Base-by-base conservation (phyloP, 2,888 invertebrate genomes). In the Parapristionchus giblindavisi region DNA sequence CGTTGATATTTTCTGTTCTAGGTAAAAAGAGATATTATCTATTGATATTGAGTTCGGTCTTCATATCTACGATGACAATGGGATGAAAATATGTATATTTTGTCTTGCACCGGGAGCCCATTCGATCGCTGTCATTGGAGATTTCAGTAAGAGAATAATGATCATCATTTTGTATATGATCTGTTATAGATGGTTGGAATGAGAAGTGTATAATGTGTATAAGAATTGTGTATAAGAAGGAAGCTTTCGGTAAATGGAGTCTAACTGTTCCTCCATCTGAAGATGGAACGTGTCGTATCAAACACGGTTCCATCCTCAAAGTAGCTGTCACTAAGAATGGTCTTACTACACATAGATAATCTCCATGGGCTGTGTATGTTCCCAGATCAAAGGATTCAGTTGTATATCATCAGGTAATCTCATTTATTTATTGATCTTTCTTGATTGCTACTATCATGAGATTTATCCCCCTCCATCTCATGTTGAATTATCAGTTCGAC, bases 301-400 rank as follows among this genome's bases (percentile, higher is more conserved):
- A 92, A 74, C 98, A 99, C 90, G 91, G 93, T 58, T 93, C 93
- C 66, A 93, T 95, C 77, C 85, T 87, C 21, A 84, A 92, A 92
- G 88, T 93, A 71, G 91, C 95, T 66, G 92, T 98, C 74, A 91
- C 92, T 81, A 90, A 91, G 75, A 91, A 92, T 85, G 95, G 94
- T 0, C 90, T 93, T 78, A 90, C 94, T 78, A 90, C 92, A 70
- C 95, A 96, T 89, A 92, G 97, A 74, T 90, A 99, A 51, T 96
- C 95, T 8, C 99, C 96, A 0, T 99, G 98, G 97, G 98, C 99
- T 11, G 92, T 91, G 65, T 97, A 96, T 89, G 99, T 99, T 2
- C 93, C 93, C 3, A 65, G 81, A 85, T 93, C 93, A 8, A 92
- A 92, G 32, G 92, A 93, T 88, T 87, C 92, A 75, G 92, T 93